Percentiles rank a stretch among this genome's conserved stretches.
These are phyloP conservation scores for Papilio protenor DNA, from an alignment of 2,888 invertebrate species.

Conservation along the genomic window DNA sequence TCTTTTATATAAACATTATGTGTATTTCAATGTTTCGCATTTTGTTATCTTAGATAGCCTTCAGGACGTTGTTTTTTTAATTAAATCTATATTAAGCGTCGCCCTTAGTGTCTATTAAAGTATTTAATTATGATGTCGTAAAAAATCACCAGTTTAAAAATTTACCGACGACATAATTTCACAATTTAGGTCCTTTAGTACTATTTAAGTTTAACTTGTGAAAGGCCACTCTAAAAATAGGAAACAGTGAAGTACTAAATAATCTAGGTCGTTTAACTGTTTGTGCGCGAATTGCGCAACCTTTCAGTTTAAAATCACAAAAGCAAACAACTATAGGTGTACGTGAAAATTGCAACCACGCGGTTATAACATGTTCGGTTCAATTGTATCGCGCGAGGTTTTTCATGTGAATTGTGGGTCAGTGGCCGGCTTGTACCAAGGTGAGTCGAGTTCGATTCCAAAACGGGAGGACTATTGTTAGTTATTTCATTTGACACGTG, in stretches of 20 bases:
- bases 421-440: not conserved
- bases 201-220: not conserved
- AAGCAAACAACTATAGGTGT: constrained; percentile 4
- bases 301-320: not conserved
- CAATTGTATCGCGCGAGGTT: not conserved
- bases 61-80: no score
- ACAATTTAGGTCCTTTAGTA: not conserved
- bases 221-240: constrained; percentile 2
- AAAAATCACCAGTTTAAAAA: no score
- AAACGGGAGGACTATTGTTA: not conserved
- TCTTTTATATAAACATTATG: not conserved
- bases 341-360: constrained; percentile 16
- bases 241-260: constrained; percentile 3
- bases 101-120: no score
- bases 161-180: no score
- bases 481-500: not conserved
- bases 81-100: no score
- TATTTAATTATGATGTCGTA: no score
- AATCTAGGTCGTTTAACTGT: constrained; percentile 17
- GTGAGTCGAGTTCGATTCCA: not conserved
- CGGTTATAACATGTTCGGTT: constrained; percentile 19
- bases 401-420: not conserved
- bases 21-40: not conserved
- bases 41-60: no score
- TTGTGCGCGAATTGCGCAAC: not conserved